A percentile compares a stretch with the other conserved stretches of the same genome.
phyloP scores from a whole-genome alignment of 2,113 vertebrate species.

The Natator depressus region DNA sequence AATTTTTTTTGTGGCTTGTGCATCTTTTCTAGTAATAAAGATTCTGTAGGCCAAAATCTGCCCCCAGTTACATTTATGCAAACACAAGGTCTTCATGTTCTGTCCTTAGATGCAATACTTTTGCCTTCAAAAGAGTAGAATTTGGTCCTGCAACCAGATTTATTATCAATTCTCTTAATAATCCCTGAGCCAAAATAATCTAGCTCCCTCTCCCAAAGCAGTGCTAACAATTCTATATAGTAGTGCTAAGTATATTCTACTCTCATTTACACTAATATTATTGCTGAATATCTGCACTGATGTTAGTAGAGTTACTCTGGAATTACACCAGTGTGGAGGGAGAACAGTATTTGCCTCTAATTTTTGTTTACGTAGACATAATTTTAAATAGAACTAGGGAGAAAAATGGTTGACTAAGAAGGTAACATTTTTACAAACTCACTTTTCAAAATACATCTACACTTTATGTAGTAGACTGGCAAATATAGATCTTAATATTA shows the following conservation, averaged over 20 bases:
- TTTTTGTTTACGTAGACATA: neutral
- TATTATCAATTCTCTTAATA: neutral
- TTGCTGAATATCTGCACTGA: neutral
- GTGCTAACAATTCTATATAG: neutral
- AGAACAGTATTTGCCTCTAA: neutral
- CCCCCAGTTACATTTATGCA: too few relatives aligned
- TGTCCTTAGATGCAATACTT: too few relatives aligned
- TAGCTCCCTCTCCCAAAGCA: neutral
- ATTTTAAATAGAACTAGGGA: neutral
- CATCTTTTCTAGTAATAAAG: neutral
- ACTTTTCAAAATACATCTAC: neutral
- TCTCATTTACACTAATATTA: neutral
- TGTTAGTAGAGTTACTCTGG: neutral
- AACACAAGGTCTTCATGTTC: neutral
- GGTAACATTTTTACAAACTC: fast-evolving
- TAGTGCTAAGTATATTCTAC: neutral
- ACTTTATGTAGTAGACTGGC: neutral
- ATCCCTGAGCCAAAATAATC: too few relatives aligned
- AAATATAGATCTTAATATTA: neutral
- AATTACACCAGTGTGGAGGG: neutral
- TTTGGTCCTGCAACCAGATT: neutral
- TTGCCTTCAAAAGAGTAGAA: neutral
- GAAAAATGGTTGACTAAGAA: neutral
- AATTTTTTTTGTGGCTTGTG: neutral
- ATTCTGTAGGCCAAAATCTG: neutral